Conservation (phyloP, 1,140 invertebrate genomes). For the Microplitis demolitor region DNA sequence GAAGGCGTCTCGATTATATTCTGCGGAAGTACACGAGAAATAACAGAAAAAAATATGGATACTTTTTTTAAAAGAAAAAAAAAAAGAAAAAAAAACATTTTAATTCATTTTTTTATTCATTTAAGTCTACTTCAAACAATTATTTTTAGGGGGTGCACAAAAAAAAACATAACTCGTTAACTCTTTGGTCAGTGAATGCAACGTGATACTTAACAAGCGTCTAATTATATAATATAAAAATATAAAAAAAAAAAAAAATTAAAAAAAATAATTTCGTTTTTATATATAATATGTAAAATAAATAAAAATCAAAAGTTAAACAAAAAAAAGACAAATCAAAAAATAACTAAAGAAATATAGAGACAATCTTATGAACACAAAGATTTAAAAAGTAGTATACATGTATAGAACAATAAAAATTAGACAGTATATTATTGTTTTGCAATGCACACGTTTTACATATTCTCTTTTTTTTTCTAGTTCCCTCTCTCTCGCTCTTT, state of each 20-base stretch:
- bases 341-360: neutral
- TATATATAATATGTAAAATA: constrained; percentile 2
- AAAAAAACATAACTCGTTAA: neutral
- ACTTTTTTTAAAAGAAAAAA: neutral
- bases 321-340: too few relatives aligned
- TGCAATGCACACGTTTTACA: constrained; percentile 47
- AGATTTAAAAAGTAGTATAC: constrained; percentile 15
- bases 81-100: neutral
- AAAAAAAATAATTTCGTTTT: neutral
- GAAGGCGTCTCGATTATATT: constrained; percentile 4
- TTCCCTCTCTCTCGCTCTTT: constrained; percentile 10
- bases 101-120: neutral
- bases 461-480: constrained; percentile 5
- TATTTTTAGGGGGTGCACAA: neutral
- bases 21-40: constrained; percentile 1
- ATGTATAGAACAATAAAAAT: constrained; percentile 30
- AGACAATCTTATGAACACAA: constrained; percentile 27
- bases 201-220: constrained; percentile 19
- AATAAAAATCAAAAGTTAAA: constrained; percentile 19
- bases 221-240: constrained; percentile 24
- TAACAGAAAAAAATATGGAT: neutral
- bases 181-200: constrained; percentile 8
- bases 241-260: constrained; percentile 11
- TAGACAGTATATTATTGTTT: constrained; percentile 38
- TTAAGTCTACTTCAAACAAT: too few relatives aligned